These are phyloP conservation scores for Invenusta paracnida DNA, from an alignment of 2,888 invertebrate genomes.

Conservation along the genomic window DNA sequence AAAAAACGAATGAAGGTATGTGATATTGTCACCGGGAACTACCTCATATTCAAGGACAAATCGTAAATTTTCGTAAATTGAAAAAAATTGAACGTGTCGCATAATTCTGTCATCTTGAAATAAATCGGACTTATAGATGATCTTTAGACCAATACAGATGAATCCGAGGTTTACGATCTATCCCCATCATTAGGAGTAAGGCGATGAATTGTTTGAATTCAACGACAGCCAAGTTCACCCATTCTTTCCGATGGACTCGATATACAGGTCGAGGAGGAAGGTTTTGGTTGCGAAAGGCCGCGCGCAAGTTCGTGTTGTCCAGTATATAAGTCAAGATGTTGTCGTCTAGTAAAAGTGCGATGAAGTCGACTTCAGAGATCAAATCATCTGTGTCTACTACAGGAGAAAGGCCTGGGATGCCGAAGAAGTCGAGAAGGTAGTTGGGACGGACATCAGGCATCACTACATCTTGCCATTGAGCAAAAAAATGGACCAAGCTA, in stretches of 20 bases:
- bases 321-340: too few relatives aligned
- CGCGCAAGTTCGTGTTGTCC: too few relatives aligned
- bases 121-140: background rate
- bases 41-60: background rate
- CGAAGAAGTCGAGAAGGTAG: background rate
- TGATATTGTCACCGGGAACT: background rate
- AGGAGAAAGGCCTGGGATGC: constrained; percentile 10
- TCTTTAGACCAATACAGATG: background rate
- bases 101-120: background rate
- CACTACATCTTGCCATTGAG: constrained; percentile 17
- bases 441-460: constrained; percentile 18
- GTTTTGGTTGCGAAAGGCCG: too few relatives aligned
- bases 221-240: too few relatives aligned
- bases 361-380: too few relatives aligned
- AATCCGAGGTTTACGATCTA: background rate
- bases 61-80: background rate
- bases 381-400: too few relatives aligned
- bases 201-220: too few relatives aligned
- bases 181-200: too few relatives aligned
- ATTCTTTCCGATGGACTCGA: too few relatives aligned
- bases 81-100: background rate
- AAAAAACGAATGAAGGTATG: background rate
- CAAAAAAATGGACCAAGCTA: constrained; percentile 10
- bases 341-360: too few relatives aligned
- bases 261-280: too few relatives aligned